Evolutionary conservation across 2,797 vertebrate genomes (phyloP).

Genomic region (Cygnus olor): DNA sequence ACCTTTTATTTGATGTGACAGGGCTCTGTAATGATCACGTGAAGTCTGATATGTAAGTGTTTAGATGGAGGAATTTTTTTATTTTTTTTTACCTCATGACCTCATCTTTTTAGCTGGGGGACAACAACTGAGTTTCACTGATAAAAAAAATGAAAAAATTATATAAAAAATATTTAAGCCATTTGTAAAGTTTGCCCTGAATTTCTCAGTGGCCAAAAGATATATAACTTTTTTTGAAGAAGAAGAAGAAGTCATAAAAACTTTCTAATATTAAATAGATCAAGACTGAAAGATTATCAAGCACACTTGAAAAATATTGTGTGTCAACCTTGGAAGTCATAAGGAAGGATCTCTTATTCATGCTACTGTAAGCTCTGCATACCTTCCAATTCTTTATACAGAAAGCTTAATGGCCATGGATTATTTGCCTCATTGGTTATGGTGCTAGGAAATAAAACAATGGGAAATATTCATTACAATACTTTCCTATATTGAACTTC

Average conservation of each 20-base stretch:
- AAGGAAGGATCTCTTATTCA: constrained; percentile 50
- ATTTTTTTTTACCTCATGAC: background rate
- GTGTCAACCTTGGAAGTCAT: constrained; percentile 52
- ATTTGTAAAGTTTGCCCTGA: background rate
- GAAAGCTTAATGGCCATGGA: constrained; percentile 76
- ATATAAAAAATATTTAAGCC: background rate
- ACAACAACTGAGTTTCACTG: background rate
- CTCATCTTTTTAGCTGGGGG: background rate
- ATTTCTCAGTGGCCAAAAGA: constrained; percentile 33
- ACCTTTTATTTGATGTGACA: background rate
- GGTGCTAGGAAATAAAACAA: constrained; percentile 74
- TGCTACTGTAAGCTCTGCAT: constrained; percentile 8
- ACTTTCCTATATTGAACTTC: constrained; percentile 66
- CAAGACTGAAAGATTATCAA: background rate
- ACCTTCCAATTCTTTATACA: constrained; percentile 73
- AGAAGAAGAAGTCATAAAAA: constrained; percentile 21
- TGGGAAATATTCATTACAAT: constrained; percentile 57
- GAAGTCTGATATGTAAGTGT: background rate
- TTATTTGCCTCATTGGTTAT: constrained; percentile 81
- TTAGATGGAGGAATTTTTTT: background rate
- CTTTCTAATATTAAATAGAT: constrained; percentile 16
- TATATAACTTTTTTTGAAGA: background rate
- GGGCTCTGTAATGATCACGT: background rate
- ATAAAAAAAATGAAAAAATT: background rate
- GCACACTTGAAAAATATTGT: constrained; percentile 21